Evolutionary conservation across 2,888 invertebrate species (phyloP), one percentile per base, ranked within the genome.

Genomic region (Polymixis flavicincta): DNA sequence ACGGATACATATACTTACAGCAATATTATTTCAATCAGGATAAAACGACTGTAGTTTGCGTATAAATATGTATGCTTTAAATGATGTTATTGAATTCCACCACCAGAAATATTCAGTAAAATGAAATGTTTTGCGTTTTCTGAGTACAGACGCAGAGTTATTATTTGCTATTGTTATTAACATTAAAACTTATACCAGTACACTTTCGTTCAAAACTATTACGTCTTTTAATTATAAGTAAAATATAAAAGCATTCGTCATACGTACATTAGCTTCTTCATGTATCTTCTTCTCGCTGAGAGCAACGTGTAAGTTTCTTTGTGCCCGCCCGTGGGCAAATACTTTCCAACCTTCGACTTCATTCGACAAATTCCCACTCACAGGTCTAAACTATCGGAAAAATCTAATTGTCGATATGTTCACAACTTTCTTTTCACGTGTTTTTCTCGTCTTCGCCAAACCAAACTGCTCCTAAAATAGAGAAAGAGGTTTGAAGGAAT

Each of bases 181-280:
- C 13, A 65, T 28, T 28, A 4, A 17, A 42, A 74, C 32, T 55
- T 25, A 59, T 59, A 1, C 17, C 25, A 60, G 45, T 19, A 68
- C 37, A 74, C 14, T 67, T 57, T 61, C 50, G 28, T 70, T 70
- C 28, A 63, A 22, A 63, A 54, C n/a, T 48, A 25, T 61, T 25
- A 59, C 14, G 54, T 55, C 1, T 50, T 74, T 59, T 50, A 60
- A 65, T n/a, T 80, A 32, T 67, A 63, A 69, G 28, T 22, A 50
- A 78, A 67, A 68, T 70, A 78, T 67, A 25, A 65, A 67, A 71
- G 67, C 71, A 65, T 64, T 67, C 64, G 6, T 76, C 80, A 92
- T 96, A 97, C 97, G 96, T 97, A 97, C 97, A 96, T 95, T 93
- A 97, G 92, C 92, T 97, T 97, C 96, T 97, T 97, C 97, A 97